phyloP scores from a whole-genome alignment of 2,113 vertebrate species.

The Equus przewalskii region DNA sequence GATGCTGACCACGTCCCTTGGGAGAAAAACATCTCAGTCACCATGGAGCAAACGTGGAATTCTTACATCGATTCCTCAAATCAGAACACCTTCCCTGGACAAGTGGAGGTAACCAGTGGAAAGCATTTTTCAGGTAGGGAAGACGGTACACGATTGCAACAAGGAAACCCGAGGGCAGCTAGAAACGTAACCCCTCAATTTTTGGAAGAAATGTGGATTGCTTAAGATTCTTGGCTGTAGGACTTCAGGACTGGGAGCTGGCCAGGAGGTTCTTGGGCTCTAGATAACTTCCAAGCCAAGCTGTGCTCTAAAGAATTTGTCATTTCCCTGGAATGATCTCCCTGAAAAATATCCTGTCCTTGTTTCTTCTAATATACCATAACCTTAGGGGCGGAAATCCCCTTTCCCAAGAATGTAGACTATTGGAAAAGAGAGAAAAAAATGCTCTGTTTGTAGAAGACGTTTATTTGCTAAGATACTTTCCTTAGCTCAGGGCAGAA shows the following conservation, averaged over 20 bases:
- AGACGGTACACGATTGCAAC: background rate
- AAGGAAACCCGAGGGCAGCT: background rate
- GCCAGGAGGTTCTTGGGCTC: background rate
- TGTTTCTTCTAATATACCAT: slow-evolving; percentile 10
- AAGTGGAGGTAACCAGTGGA: background rate
- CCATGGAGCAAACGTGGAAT: background rate
- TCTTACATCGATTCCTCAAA: slow-evolving; percentile 24
- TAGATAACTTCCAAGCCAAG: background rate
- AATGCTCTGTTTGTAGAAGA: slow-evolving; percentile 36
- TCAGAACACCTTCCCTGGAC: background rate
- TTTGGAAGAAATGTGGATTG: background rate
- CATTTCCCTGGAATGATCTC: background rate
- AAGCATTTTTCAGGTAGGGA: background rate
- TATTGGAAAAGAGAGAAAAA: slow-evolving; percentile 36
- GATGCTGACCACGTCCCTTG: background rate
- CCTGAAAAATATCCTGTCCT: background rate
- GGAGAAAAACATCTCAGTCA: background rate
- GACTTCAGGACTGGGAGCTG: background rate
- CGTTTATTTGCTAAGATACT: slow-evolving; percentile 48
- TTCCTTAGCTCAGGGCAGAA: slow-evolving; percentile 64
- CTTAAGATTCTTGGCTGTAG: background rate
- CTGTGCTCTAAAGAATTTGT: background rate
- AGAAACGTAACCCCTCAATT: background rate
- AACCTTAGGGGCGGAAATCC: background rate
- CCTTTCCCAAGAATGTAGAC: slow-evolving; percentile 9